Evolutionary conservation across 2,113 vertebrate genomes (phyloP), one percentile per base, ranked within the genome.

Genomic region (Sylvietta virens): DNA sequence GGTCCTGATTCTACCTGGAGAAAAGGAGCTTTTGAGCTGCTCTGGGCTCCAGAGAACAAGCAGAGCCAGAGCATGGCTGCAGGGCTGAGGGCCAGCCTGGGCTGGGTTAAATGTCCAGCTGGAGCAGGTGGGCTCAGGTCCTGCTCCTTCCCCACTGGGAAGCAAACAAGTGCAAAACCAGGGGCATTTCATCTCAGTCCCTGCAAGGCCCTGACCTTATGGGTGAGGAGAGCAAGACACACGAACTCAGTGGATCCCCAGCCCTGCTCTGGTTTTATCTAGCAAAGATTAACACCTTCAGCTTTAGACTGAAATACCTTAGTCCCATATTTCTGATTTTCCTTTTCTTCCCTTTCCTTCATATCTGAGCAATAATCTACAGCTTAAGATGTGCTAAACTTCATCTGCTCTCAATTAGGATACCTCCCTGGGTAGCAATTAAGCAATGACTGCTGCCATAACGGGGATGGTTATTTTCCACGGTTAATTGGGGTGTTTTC

Each of bases 331-430:
- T 73, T 80, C 61, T 71, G 5, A 1, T 33, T 88, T 88, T 72
- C 23, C 31, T 74, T 73, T 76, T 40, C 48, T 65, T 84, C 47
- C 10, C 65, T 81, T 79, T 42, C 50, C 28, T 74, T 76, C 56
- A 20, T 66, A 86, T 42, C 54, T 71, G 35, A 83, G 48, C 60
- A 74, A 71, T 45, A 86, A 81, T 11, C 74, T 37, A 19, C 70
- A 45, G 47, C 60, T 31, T 45, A 45, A 70, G 39, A 56, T 64
- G 64, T 62, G 44, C 67, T 83, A 22, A 90, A 88, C 79, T 94
- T 96, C 71, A 62, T 93, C 94, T 94, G 81, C 81, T 73, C 39
- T 94, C 90, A 74, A n/a, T 95, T 91, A 93, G 82, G 64, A 81
- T 58, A 15, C 69, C 79, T 94, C 80, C 60, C 88, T 64, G 64